Evolutionary conservation across 2,113 vertebrate genomes (phyloP), one percentile per base, ranked within the genome.

Genomic region (Corapipo altera): DNA sequence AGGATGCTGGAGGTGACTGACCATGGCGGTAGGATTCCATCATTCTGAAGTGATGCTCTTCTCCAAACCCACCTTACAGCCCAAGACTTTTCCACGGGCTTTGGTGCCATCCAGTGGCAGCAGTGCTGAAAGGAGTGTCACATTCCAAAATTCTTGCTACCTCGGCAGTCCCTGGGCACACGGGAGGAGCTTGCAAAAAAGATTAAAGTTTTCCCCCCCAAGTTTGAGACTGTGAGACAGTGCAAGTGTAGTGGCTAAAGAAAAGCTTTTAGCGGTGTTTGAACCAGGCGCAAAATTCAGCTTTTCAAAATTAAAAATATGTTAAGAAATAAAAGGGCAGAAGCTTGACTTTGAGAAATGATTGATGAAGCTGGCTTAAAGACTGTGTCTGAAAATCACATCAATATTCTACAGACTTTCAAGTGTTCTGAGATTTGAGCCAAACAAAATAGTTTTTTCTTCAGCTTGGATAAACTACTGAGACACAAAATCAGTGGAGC

Each of bases 31-130:
- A 84, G 67, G n/a, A 54, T 33, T 41, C 41, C 88, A 15, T 27
- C 23, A 13, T 19, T 35, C 61, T 4, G 24, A 37, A 74, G 22
- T 2, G 84, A 78, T 76, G 62, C 32, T 18, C 30, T 17, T 28
- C 27, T 23, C 39, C 73, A 32, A 7, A 44, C 35, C 35, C 48
- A 8, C 65, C 15, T 18, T 5, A 3, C 52, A 49, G 19, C 4
- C 28, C 52, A 15, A 26, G 44, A 61, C 11, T 14, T 95, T 95
- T 78, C 46, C 46, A 0, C 76, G 91, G 93, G 61, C 94, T 97
- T 92, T 97, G 96, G 86, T 95, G 95, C 96, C 97, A 97, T 95
- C 97, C 89, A 23, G 97, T 94, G 97, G 95, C 54, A 58, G n/a
- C 30, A 21, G 44, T 7, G 23, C 82, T 14, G 21, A 72, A 85